Evolutionary conservation across 2,888 invertebrate species (phyloP), one percentile per base, ranked within the genome.

Genomic region (Asteroscopus sphinx): DNA sequence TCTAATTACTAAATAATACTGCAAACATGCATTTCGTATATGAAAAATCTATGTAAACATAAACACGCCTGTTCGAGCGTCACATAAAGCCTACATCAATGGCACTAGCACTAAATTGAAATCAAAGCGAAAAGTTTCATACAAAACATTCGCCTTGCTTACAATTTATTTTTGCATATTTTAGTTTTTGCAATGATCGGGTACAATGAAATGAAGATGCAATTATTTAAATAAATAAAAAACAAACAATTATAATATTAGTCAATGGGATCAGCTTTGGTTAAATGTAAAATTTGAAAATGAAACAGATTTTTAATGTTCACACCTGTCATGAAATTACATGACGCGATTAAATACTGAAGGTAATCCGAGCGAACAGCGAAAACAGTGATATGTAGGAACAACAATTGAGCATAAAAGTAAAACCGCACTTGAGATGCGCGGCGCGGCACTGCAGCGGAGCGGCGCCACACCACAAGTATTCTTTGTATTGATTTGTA

Each of bases 1-100:
- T 80, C 76, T 82, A 83, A 76, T 68, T 59, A 73, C 80, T 86
- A 86, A 81, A 85, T 91, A 92, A 91, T 91, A 91, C 91, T 91
- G 90, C 88, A 88, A 78, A 82, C 91, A 88, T 91, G 89, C 90
- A 86, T 76, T 78, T 81, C 79, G 63, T 68, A 68, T 68, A 77
- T 72, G 70, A 79, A 76, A 79, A 86, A 80, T 87, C 88, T 88
- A 90, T 89, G 82, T 89, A 85, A 76, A 88, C 83, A 90, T 88
- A 88, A 89, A 89, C 85, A 85, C 81, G 66, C 73, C 76, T 76
- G 69, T 65, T 77, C 63, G 70, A 71, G 42, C 49, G 37, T 55
- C 70, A 67, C 56, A 73, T 49, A 52, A 68, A 71, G 68, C 68
- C 74, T 61, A 71, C 66, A 44, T 73, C 60, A 77, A 86, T 82